phyloP scores from a whole-genome alignment of 53 echinoderm and acorn worm genomes.

The Echinometra lucunter region DNA sequence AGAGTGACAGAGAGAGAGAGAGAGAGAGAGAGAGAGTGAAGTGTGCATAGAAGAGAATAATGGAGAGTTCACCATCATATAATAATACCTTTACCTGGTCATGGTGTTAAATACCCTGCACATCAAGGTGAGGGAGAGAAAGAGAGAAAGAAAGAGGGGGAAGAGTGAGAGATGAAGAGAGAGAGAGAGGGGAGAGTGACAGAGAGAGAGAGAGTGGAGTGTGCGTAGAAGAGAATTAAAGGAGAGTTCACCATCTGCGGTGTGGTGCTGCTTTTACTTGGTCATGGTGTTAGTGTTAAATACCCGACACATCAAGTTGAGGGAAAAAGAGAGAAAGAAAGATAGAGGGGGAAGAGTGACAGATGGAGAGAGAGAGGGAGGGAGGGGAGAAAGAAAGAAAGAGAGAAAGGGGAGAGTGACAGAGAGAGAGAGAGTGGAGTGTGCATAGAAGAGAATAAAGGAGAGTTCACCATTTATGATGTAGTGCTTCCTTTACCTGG shows the following conservation, averaged over 20 bases:
- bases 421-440: background rate
- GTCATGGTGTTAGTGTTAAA: constrained; percentile 74
- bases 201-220: no score
- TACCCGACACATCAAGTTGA: constrained; percentile 89
- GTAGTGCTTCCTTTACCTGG: constrained; percentile 29
- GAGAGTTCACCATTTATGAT: constrained; percentile 40
- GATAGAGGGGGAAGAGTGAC: background rate
- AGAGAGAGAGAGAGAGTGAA: background rate
- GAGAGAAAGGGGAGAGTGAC: no score
- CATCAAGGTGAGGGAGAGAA: constrained; percentile 75
- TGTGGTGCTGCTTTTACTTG: constrained; percentile 81
- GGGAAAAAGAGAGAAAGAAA: background rate
- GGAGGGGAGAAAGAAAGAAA: no score
- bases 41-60: background rate
- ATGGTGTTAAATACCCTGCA: constrained; percentile 74
- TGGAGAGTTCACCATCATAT: constrained; percentile 44
- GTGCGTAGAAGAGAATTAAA: no score
- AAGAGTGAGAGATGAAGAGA: background rate
- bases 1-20: background rate
- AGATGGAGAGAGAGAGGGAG: no score
- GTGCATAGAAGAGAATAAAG: background rate
- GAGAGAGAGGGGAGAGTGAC: background rate
- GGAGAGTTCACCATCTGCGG: no score
- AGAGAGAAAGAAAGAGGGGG: background rate
- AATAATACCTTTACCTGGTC: constrained; percentile 21